Conservation (phyloP, 2,888 invertebrate species). For the Drosophila planitibia region DNA sequence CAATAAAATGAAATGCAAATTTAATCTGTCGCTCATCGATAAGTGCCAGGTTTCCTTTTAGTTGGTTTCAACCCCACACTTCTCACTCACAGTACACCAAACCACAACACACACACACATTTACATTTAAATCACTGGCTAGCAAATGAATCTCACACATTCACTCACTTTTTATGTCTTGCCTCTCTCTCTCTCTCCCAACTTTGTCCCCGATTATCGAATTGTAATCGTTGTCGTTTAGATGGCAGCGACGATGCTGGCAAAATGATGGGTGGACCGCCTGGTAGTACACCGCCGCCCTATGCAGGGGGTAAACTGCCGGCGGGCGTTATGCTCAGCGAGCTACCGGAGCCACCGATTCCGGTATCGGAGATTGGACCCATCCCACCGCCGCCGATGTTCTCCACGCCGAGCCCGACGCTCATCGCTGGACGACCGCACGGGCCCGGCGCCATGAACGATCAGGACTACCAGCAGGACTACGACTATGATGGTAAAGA, state of each 20-base stretch:
- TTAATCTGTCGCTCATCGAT: background rate
- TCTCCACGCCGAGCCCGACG: slow-evolving; percentile 94
- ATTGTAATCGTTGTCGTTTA: slow-evolving; percentile 67
- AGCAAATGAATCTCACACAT: slow-evolving; percentile 42
- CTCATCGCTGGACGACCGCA: slow-evolving; percentile 87
- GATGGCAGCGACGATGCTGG: slow-evolving; percentile 87
- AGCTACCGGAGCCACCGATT: slow-evolving; percentile 96
- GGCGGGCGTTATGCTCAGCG: slow-evolving; percentile 91
- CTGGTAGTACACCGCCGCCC: slow-evolving; percentile 84
- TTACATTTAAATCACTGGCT: slow-evolving; percentile 41
- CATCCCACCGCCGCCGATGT: slow-evolving; percentile 97
- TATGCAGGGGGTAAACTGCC: slow-evolving; percentile 81
- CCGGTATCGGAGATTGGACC: slow-evolving; percentile 97
- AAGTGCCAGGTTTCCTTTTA: slow-evolving; percentile 11
- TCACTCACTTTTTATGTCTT: slow-evolving; percentile 45
- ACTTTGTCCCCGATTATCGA: slow-evolving; percentile 23
- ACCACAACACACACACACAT: slow-evolving; percentile 27
- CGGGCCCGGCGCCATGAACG: slow-evolving; percentile 85
- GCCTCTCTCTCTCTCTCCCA: slow-evolving; percentile 34
- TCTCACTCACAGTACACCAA: slow-evolving; percentile 4
- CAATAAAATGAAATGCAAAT: background rate
- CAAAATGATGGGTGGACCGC: slow-evolving; percentile 82
- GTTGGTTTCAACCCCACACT: slow-evolving; percentile 30
- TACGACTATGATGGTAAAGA: slow-evolving; percentile 89
- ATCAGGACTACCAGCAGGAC: slow-evolving; percentile 86